phyloP scores from a whole-genome alignment of 2,113 vertebrate species.

The Nannobrachium achirus region DNA sequence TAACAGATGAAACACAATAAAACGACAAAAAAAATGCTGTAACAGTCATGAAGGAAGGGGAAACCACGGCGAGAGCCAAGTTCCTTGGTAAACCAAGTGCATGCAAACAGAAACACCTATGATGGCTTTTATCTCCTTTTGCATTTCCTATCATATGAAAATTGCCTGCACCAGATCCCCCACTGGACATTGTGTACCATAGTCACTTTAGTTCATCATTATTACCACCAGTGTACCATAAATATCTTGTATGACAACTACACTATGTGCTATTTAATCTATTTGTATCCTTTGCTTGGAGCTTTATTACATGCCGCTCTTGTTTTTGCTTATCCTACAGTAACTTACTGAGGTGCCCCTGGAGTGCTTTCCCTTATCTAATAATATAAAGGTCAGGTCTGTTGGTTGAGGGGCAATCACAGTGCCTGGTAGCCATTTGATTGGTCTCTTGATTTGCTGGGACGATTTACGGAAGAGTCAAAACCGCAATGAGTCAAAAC shows the following conservation, averaged over 20 bases:
- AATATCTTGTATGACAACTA: no score
- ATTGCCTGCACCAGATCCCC: slow-evolving; percentile 1
- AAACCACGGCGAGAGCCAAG: slow-evolving; percentile 24
- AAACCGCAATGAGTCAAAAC: slow-evolving; percentile 2
- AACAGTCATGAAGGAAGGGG: slow-evolving; percentile 4
- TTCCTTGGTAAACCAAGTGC: slow-evolving; percentile 44
- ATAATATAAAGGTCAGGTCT: slow-evolving; percentile 23
- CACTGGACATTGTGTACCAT: no score
- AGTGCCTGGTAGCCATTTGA: slow-evolving; percentile 34
- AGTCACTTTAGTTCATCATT: no score
- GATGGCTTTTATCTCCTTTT: slow-evolving; percentile 56
- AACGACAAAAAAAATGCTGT: slow-evolving; percentile 6
- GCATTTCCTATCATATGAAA: slow-evolving; percentile 36
- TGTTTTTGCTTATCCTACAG: no score
- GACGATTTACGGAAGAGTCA: slow-evolving; percentile 40
- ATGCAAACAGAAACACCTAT: slow-evolving; percentile 42
- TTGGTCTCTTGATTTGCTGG: slow-evolving; percentile 26
- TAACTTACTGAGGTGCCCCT: background rate
- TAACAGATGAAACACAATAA: slow-evolving; percentile 18
- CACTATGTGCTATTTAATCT: no score
- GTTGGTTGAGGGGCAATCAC: slow-evolving; percentile 40
- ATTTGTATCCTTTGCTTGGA: no score
- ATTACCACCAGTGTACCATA: no score
- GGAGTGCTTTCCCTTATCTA: slow-evolving; percentile 1
- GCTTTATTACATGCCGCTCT: no score